phyloP scores from a whole-genome alignment of 2,113 vertebrate species.

The Ceratotherium simum region DNA sequence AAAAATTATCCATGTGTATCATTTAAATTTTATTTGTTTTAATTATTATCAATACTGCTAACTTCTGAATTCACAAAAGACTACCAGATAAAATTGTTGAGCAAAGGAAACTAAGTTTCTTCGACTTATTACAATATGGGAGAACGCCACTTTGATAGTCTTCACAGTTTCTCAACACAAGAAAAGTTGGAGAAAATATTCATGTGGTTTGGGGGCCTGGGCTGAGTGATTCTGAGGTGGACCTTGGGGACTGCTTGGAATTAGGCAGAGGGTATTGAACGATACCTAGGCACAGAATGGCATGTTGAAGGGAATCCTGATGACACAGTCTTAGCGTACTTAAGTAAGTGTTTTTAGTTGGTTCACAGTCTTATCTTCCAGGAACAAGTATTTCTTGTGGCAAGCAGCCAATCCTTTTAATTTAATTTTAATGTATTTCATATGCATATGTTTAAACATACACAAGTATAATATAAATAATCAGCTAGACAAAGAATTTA shows the following conservation, averaged over 20 bases:
- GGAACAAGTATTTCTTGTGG: background rate
- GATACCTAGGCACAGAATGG: rapidly evolving
- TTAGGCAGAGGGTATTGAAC: rapidly evolving
- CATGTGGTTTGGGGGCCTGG: rapidly evolving
- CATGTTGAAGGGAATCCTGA: background rate
- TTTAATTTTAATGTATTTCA: background rate
- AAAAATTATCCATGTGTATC: background rate
- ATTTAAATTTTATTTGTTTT: background rate
- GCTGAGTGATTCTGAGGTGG: background rate
- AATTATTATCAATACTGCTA: background rate
- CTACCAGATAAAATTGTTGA: background rate
- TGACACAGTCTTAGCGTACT: background rate
- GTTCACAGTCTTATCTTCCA: background rate
- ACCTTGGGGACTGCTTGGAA: rapidly evolving
- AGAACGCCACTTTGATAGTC: rapidly evolving
- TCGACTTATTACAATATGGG: background rate
- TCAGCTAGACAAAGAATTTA: background rate
- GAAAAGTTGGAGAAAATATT: background rate
- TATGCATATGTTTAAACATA: background rate
- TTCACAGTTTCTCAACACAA: background rate
- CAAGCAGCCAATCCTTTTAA: background rate
- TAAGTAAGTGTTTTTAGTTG: background rate
- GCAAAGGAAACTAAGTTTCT: background rate
- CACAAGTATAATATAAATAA: background rate
- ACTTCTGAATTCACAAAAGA: background rate